Evolutionary conservation across 2,113 vertebrate species (phyloP).

Genomic region (Epinephelus moara): DNA sequence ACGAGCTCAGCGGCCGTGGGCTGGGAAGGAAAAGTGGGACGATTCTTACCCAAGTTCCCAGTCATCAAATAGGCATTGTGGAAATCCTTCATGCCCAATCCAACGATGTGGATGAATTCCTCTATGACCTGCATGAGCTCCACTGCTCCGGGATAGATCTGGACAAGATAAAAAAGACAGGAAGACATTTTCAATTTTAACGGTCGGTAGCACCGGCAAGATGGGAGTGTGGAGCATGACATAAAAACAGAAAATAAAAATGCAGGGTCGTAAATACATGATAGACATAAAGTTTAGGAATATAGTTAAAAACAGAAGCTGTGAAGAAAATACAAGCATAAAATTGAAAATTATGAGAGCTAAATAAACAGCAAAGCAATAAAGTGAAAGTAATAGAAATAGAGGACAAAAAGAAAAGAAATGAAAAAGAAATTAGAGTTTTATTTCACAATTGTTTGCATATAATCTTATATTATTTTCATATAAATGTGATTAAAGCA

Average conservation of each 20-base stretch:
- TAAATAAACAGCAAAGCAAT: neutral
- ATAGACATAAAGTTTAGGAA: too few relatives aligned
- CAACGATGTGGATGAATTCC: slow-evolving; percentile 99
- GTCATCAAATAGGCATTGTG: slow-evolving; percentile 99
- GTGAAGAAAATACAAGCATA: neutral
- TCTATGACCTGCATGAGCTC: slow-evolving; percentile 99
- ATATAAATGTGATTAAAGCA: neutral
- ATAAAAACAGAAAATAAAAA: neutral
- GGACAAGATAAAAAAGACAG: slow-evolving; percentile 45
- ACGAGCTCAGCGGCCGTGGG: neutral
- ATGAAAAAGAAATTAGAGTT: too few relatives aligned
- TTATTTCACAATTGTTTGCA: neutral
- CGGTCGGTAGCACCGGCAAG: neutral
- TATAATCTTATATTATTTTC: neutral
- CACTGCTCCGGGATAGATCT: slow-evolving; percentile 98
- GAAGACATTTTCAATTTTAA: slow-evolving; percentile 38
- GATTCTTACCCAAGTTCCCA: slow-evolving; percentile 98
- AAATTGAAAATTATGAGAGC: neutral
- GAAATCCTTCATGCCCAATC: slow-evolving; percentile 99
- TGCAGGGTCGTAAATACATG: too few relatives aligned
- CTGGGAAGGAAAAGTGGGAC: neutral
- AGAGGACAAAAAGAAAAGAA: neutral
- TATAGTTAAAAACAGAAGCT: neutral
- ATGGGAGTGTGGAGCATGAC: neutral
- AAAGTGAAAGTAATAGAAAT: neutral